These are phyloP conservation scores for Drosophila funebris DNA, from an alignment of 1,140 invertebrate genomes.

Conservation along the genomic window DNA sequence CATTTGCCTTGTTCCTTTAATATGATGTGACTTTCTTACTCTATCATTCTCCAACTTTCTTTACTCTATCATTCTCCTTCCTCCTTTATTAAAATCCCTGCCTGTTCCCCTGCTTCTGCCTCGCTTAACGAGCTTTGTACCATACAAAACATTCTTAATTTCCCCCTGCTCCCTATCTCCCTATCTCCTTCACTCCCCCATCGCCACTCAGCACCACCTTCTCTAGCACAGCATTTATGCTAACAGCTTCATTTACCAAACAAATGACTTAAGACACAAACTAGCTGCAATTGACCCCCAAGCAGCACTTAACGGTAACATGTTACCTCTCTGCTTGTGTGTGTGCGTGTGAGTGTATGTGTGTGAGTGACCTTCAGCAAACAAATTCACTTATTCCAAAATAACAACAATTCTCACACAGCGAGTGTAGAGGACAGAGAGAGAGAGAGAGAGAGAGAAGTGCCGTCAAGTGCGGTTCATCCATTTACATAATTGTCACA, in stretches of 20 bases:
- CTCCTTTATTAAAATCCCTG: not conserved
- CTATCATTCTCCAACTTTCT: no score
- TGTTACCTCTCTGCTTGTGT: not conserved
- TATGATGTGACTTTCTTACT: no score
- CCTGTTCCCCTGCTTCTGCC: not conserved
- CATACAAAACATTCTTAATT: not conserved
- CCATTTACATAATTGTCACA: constrained; percentile 82
- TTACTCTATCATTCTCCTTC: not conserved
- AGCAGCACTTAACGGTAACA: constrained; percentile 68
- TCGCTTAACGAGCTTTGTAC: not conserved
- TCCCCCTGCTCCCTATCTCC: not conserved
- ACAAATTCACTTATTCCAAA: constrained; percentile 66
- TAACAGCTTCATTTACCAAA: constrained; percentile 51
- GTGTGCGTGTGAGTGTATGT: constrained; percentile 43
- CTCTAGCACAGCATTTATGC: constrained; percentile 5
- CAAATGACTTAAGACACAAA: constrained; percentile 75
- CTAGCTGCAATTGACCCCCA: constrained; percentile 66
- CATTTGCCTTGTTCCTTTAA: no score
- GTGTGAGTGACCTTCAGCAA: constrained; percentile 69
- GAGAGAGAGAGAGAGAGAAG: constrained; percentile 8
- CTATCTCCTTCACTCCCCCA: not conserved
- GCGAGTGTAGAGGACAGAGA: not conserved
- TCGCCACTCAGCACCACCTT: not conserved
- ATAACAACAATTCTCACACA: constrained; percentile 21
- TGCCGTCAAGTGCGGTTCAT: constrained; percentile 58